Evolutionary conservation across 1,140 invertebrate genomes (phyloP).

Genomic region (Gryllus bimaculatus): DNA sequence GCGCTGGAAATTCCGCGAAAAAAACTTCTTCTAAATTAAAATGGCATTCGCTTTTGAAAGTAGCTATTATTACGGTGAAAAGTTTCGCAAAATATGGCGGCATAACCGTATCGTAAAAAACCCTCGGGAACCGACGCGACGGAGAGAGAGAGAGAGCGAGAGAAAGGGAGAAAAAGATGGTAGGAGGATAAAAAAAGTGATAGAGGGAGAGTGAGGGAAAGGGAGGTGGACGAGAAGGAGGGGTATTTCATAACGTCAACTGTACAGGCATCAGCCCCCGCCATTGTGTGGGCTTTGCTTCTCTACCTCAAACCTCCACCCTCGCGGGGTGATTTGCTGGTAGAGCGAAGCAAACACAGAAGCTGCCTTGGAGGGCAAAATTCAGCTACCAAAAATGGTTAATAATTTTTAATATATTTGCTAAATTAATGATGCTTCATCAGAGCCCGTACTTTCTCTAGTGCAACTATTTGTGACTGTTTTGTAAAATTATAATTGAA

Average conservation of each 20-base stretch:
- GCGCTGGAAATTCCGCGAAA: not conserved
- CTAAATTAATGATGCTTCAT: no score
- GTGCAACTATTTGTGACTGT: no score
- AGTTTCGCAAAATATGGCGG: not conserved
- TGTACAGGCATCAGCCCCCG: not conserved
- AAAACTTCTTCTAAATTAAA: conserved; percentile 6
- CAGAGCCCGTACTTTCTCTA: no score
- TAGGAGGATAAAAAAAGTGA: not conserved
- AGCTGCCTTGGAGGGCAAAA: no score
- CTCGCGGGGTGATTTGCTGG: no score
- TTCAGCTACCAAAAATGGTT: no score
- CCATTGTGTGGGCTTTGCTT: not conserved
- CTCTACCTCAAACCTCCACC: not conserved
- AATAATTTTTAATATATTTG: no score
- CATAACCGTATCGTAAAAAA: conserved; percentile 1
- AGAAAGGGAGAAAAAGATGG: not conserved
- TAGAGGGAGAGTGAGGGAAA: not conserved
- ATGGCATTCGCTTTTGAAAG: conserved; percentile 1
- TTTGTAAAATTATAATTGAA: no score
- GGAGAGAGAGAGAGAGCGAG: not conserved
- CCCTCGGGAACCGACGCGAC: no score
- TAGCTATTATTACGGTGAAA: conserved; percentile 1
- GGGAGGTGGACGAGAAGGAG: no score
- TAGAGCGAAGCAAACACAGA: no score
- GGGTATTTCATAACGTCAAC: not conserved